Base-by-base conservation (phyloP, 2,113 vertebrate genomes). In the Oryzias woworae region DNA sequence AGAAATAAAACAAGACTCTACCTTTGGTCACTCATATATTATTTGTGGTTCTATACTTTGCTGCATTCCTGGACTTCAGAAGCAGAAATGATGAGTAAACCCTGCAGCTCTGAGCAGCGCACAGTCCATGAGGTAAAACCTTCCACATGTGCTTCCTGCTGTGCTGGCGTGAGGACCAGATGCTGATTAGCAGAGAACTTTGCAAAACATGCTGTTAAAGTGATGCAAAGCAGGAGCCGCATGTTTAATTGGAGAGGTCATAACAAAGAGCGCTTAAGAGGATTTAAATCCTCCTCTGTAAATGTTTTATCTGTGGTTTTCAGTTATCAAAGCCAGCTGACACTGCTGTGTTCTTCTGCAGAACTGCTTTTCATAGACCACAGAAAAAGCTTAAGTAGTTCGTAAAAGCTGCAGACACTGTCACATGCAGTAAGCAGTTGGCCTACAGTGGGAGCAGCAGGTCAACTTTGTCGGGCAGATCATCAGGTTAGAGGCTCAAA, bases 221-320 rank as follows among this genome's bases (percentile, higher is more conserved):
- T 0, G 26, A 77, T 71, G 66, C 75, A 83, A 78, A 83, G 66
- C 67, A 51, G 70, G 23, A 41, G 56, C 46, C 14, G 24, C 47
- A 66, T 17, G 7, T 49, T 73, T 71, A 57, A 69, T 55, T 26
- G 44, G 3, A 46, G 50, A 41, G 17, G 42, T 28, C 2, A 41
- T 43, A 48, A 64, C 52, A 71, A 46, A 17, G 18, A 53, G 28
- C 2, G 36, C 36, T 70, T 73, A 24, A 28, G 58, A 31, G 23
- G n/a, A 77, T 78, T 74, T 58, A 81, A 82, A 72, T 60, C 36
- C 20, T 28, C 48, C 62, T 41, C 24, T 1, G 41, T 31, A 48
- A 63, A 53, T n/a, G 56, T 81, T 74, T 50, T 61, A 64, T 58
- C 61, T 53, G 70, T 53, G 60, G 63, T 53, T 75, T 74, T 42